These are phyloP conservation scores for Microplitis manilae DNA, from an alignment of 2,888 invertebrate genomes.

Conservation along the genomic window DNA sequence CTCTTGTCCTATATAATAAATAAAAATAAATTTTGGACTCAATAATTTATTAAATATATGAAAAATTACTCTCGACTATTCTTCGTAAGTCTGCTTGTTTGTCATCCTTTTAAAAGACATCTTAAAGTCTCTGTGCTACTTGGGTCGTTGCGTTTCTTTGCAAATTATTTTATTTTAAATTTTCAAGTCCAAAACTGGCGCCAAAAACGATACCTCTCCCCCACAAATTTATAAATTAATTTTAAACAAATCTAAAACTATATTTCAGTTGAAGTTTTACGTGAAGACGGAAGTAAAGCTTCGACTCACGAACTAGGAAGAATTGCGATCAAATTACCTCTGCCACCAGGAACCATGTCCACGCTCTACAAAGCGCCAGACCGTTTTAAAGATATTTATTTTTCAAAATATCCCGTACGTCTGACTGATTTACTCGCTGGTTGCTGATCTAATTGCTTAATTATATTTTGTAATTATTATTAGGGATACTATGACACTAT, in stretches of 20 bases:
- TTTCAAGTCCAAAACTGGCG: background rate
- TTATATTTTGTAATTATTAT: background rate
- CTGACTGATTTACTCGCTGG: background rate
- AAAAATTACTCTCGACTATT: too few species aligned
- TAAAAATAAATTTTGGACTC: too few species aligned
- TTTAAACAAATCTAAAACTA: background rate
- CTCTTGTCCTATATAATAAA: too few species aligned
- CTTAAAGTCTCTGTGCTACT: too few species aligned
- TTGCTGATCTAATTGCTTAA: too few species aligned
- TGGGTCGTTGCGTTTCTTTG: background rate
- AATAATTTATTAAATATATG: too few species aligned
- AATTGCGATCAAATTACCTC: conserved; percentile 86
- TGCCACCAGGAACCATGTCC: conserved; percentile 91
- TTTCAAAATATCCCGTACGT: conserved; percentile 85
- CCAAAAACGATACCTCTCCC: too few species aligned
- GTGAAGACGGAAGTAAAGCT: conserved; percentile 81
- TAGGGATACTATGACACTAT: conserved; percentile 95
- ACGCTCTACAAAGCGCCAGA: conserved; percentile 88
- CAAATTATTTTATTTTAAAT: background rate
- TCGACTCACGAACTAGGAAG: conserved; percentile 84
- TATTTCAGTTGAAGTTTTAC: conserved; percentile 77
- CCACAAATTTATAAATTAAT: background rate
- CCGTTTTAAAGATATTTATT: conserved; percentile 86
- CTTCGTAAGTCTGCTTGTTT: too few species aligned
- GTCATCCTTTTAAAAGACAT: too few species aligned